Percentiles rank a stretch among this genome's conserved stretches.
Evolutionary conservation across 2,113 vertebrate genomes (phyloP).

Genomic region (Dinomys branickii): DNA sequence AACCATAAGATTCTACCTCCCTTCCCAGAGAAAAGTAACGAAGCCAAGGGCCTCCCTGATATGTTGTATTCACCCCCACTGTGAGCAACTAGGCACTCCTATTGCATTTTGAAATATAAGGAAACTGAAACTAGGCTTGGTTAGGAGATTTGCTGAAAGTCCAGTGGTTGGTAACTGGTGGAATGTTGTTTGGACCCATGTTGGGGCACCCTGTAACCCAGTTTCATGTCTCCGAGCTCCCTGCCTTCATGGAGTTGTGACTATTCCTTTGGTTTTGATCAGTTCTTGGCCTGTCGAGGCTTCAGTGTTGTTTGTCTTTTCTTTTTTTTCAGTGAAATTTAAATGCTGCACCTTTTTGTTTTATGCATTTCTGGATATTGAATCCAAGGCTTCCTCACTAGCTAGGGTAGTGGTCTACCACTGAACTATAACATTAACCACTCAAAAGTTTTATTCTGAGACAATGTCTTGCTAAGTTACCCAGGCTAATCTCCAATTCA

Average conservation of each 20-base stretch:
- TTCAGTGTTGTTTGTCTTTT: not conserved
- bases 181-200: too few species aligned
- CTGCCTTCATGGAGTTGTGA: fast-evolving
- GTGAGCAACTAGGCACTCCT: not conserved
- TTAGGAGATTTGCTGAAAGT: not conserved
- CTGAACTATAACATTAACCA: not conserved
- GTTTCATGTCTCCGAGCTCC: not conserved
- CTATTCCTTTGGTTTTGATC: not conserved
- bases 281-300: not conserved
- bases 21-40: too few species aligned
- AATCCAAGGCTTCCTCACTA: not conserved
- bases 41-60: not conserved
- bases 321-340: not conserved
- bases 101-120: not conserved
- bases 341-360: not conserved
- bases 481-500: not conserved
- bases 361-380: not conserved
- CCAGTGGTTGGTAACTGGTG: not conserved
- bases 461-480: not conserved
- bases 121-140: not conserved
- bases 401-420: not conserved
- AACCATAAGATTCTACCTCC: too few species aligned
- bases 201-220: not conserved
- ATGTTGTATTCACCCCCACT: not conserved
- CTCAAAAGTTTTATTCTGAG: not conserved